Conservation (phyloP, 2,797 vertebrate species). For the Lepilemur ruficaudatus region DNA sequence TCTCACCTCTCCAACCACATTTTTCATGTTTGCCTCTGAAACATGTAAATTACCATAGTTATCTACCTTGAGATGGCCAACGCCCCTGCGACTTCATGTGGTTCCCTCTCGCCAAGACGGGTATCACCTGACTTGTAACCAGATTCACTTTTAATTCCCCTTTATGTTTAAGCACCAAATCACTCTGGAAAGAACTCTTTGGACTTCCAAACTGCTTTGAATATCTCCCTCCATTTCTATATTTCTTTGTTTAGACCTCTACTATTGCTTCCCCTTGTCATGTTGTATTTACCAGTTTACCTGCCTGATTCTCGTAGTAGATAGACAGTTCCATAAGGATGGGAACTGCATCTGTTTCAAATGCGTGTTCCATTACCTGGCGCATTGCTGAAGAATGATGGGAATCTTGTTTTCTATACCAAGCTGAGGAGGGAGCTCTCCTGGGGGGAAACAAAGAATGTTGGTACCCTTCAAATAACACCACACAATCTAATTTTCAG, state of each 20-base stretch:
- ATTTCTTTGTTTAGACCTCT: neutral
- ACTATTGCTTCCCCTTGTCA: neutral
- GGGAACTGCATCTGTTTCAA: neutral
- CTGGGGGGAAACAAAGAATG: neutral
- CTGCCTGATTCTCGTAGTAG: neutral
- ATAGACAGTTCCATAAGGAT: neutral
- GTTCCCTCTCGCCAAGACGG: neutral
- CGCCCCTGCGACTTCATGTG: neutral
- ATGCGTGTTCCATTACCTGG: neutral
- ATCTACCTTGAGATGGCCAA: neutral
- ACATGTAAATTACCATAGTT: neutral
- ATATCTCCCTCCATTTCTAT: neutral
- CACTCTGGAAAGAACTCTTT: neutral
- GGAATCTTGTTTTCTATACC: neutral
- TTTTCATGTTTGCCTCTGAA: slow-evolving; percentile 31
- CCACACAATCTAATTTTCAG: neutral
- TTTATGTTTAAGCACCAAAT: neutral
- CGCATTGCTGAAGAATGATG: neutral
- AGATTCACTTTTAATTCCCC: slow-evolving; percentile 14
- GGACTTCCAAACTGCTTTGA: neutral
- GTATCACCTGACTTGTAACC: neutral
- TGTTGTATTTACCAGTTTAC: neutral
- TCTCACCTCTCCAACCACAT: neutral
- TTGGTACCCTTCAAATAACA: neutral
- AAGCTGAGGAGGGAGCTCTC: neutral